These are phyloP conservation scores for Styela clava DNA, from an alignment of 23 tunicate genomes.

Conservation along the genomic window DNA sequence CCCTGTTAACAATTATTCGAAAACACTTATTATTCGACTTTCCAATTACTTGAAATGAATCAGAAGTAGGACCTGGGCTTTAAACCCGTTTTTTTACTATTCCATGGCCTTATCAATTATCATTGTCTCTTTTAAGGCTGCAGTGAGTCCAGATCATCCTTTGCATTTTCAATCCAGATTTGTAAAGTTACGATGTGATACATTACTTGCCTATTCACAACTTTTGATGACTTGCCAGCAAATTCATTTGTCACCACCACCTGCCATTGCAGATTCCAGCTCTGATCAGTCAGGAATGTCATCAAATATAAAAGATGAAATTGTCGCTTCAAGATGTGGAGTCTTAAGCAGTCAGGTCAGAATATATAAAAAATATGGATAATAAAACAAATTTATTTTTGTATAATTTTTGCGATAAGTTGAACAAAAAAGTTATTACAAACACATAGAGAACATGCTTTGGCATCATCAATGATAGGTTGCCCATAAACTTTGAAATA, in stretches of 20 bases:
- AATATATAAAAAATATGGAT: background rate
- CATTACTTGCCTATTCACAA: conserved; percentile 61
- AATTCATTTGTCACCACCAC: conserved; percentile 74
- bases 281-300: background rate
- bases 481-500: no score
- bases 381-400: background rate
- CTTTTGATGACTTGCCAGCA: conserved; percentile 55
- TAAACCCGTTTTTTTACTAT: no score
- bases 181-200: conserved; percentile 54
- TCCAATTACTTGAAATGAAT: no score
- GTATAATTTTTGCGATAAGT: no score
- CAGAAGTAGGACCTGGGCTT: no score
- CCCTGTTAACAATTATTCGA: no score
- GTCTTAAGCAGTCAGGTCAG: conserved; percentile 7
- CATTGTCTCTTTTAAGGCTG: conserved; percentile 83
- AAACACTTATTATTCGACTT: no score
- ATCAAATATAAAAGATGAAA: background rate
- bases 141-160: conserved; percentile 73
- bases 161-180: conserved; percentile 68
- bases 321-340: background rate
- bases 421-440: no score
- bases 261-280: conserved; percentile 39
- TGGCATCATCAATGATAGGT: no score
- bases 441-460: no score
- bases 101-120: no score